Evolutionary conservation across 2,113 vertebrate species (phyloP).

Genomic region (Psammodynastes pulverulentus): DNA sequence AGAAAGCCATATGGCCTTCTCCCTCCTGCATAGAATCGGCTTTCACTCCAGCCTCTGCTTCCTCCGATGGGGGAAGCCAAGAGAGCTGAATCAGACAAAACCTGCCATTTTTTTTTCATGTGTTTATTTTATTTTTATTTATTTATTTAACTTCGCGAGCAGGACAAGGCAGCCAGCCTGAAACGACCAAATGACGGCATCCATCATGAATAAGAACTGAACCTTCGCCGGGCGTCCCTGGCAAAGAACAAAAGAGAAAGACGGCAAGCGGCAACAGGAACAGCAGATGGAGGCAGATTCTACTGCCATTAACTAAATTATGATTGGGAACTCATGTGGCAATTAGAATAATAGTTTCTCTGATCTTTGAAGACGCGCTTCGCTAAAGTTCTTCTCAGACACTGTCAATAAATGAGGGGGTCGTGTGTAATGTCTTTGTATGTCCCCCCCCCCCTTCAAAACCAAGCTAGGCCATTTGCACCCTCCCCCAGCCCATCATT

Average conservation of each 20-base stretch:
- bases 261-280: not conserved
- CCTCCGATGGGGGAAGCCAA: constrained; percentile 1
- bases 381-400: not conserved
- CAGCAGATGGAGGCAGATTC: constrained; percentile 13
- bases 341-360: constrained; percentile 3
- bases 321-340: constrained; percentile 3
- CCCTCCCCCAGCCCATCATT: too few relatives aligned
- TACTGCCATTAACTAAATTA: constrained; percentile 18
- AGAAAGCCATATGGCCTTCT: not conserved
- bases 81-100: not conserved
- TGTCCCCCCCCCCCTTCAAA: not conserved
- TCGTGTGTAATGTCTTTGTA: not conserved
- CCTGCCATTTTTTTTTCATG: not conserved
- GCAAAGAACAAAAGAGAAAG: not conserved
- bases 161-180: not conserved
- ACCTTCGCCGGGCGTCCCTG: constrained; percentile 9
- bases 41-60: not conserved
- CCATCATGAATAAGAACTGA: not conserved
- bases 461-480: not conserved
- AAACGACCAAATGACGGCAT: constrained; percentile 14
- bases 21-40: too few relatives aligned
- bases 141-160: not conserved
- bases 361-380: constrained; percentile 6
- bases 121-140: too few relatives aligned
- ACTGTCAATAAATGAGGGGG: not conserved